phyloP scores from a whole-genome alignment of 2,113 vertebrate genomes.

The Siphamia tubifer region DNA sequence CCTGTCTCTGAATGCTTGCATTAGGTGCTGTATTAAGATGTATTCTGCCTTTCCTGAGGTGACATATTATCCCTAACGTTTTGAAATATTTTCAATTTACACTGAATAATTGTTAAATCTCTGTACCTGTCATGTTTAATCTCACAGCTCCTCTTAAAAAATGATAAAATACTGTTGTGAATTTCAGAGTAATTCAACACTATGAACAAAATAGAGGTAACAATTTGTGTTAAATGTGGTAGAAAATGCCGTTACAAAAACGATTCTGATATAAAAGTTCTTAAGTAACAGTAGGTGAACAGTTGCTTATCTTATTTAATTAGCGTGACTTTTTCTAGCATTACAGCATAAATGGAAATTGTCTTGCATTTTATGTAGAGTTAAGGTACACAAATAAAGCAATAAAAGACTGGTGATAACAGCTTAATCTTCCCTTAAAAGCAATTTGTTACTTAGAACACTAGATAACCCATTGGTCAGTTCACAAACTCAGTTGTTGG shows the following conservation, averaged over 20 bases:
- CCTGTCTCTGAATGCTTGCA: not conserved
- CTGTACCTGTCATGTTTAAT: conserved; percentile 21
- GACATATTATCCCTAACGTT: conserved; percentile 16
- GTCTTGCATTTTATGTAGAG: not conserved
- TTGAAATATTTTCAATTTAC: conserved; percentile 39
- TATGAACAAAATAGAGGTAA: not conserved
- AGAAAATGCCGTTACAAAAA: not conserved
- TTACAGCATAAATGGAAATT: not conserved
- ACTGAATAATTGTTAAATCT: conserved; percentile 19
- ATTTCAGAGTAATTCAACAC: not conserved
- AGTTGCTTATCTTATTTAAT: not conserved
- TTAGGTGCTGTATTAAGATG: not conserved
- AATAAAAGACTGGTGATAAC: not conserved
- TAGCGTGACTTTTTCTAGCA: conserved; percentile 2
- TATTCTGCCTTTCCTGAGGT: conserved; percentile 1
- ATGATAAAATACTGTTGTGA: not conserved
- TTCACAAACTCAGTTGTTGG: not conserved
- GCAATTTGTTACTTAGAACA: not conserved
- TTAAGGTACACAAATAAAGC: not conserved
- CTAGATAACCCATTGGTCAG: not conserved
- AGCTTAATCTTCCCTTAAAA: not conserved
- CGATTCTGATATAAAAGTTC: not conserved
- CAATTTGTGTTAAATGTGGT: not conserved
- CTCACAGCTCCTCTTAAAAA: not conserved
- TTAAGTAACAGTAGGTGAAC: not conserved